phyloP scores from a whole-genome alignment of 2,888 invertebrate species.

The Tryphoninae sp. region DNA sequence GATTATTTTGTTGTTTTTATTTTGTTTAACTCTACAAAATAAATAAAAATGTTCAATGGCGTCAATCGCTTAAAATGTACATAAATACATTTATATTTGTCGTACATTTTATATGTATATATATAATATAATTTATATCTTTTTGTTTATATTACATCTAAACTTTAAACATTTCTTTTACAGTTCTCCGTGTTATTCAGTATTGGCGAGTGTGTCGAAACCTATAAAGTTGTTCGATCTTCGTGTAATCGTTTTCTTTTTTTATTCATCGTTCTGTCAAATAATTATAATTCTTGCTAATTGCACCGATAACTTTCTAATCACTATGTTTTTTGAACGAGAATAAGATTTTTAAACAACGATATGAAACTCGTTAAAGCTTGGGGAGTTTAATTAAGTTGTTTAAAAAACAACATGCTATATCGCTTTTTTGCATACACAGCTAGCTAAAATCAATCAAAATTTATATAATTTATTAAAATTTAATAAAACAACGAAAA shows the following conservation, averaged over 20 bases:
- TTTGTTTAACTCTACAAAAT: constrained; percentile 13
- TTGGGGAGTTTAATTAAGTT: constrained; percentile 2
- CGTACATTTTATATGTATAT: constrained; percentile 49
- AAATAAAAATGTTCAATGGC: constrained; percentile 35
- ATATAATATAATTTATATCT: constrained; percentile 26
- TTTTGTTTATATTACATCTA: constrained; percentile 64
- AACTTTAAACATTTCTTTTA: constrained; percentile 59
- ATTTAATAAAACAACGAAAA: constrained; percentile 11
- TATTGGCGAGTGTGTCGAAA: constrained; percentile 72
- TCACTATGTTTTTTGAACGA: background rate
- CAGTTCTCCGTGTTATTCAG: constrained; percentile 64
- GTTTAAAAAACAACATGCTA: background rate
- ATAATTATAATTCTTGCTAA: constrained; percentile 38
- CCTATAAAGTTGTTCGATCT: constrained; percentile 58
- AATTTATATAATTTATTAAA: constrained; percentile 19
- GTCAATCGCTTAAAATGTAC: constrained; percentile 69
- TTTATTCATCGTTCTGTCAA: constrained; percentile 21
- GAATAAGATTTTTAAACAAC: constrained; percentile 7
- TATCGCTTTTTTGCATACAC: constrained; percentile 23
- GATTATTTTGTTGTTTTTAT: constrained; percentile 4
- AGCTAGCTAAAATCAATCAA: constrained; percentile 42
- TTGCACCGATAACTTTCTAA: constrained; percentile 29
- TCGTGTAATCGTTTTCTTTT: constrained; percentile 4
- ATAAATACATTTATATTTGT: constrained; percentile 74
- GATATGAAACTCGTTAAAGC: constrained; percentile 1